Conservation (phyloP, 92 coral and sea anemone species). For the Porites rus region DNA sequence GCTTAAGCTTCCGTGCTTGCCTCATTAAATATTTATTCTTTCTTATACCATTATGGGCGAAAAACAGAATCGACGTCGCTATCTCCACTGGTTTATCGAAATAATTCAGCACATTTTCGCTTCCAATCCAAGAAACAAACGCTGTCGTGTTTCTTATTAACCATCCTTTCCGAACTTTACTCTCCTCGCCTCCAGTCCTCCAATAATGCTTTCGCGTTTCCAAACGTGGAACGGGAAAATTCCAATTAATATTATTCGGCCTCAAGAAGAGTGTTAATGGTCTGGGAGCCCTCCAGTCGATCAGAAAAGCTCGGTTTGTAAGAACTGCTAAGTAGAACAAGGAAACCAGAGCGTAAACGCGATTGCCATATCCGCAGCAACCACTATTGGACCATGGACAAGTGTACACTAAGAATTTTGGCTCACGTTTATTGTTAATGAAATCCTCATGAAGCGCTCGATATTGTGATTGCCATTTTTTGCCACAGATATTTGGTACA, state of each 20-base stretch:
- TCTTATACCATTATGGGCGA: slow-evolving; percentile 21
- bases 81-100: slow-evolving; percentile 64
- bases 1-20: background rate
- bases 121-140: slow-evolving; percentile 11
- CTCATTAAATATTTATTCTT: slow-evolving; percentile 35
- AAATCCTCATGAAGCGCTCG: slow-evolving; percentile 57
- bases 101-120: slow-evolving; percentile 22
- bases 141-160: background rate
- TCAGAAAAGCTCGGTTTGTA: slow-evolving; percentile 69
- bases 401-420: slow-evolving; percentile 49
- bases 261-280: slow-evolving; percentile 41
- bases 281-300: slow-evolving; percentile 65
- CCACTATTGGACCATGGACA: slow-evolving; percentile 61
- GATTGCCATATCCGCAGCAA: slow-evolving; percentile 79
- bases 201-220: slow-evolving; percentile 57
- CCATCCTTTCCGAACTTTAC: background rate
- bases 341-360: slow-evolving; percentile 49
- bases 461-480: slow-evolving; percentile 61
- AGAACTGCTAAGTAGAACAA: slow-evolving; percentile 62
- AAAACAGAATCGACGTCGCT: slow-evolving; percentile 55
- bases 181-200: slow-evolving; percentile 37
- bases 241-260: slow-evolving; percentile 63
- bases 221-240: slow-evolving; percentile 25
- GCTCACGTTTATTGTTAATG: slow-evolving; percentile 28
- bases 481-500: slow-evolving; percentile 42